These are phyloP conservation scores for Suricata suricatta DNA, from an alignment of 2,113 vertebrate species.

Conservation along the genomic window DNA sequence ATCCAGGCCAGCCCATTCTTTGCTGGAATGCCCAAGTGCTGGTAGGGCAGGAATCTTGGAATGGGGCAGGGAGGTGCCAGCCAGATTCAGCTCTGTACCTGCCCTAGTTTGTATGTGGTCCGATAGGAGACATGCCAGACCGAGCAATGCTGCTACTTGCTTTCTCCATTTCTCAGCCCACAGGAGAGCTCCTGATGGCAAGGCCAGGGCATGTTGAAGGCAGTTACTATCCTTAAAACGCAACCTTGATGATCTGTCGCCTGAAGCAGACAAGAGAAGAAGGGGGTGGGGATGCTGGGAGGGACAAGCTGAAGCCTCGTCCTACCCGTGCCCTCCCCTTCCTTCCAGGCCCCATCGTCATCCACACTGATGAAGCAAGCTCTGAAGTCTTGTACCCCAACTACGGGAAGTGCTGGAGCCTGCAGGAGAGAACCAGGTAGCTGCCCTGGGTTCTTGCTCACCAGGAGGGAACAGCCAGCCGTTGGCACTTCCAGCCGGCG, in stretches of 20 bases:
- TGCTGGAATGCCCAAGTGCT: background rate
- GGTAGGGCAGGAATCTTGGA: background rate
- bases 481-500: background rate
- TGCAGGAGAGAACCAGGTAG: constrained; percentile 89
- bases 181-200: background rate
- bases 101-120: background rate
- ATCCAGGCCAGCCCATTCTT: background rate
- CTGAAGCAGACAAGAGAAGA: background rate
- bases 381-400: constrained; percentile 97
- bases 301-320: background rate
- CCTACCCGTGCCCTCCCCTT: background rate
- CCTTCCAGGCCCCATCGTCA: constrained; percentile 86
- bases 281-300: background rate
- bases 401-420: constrained; percentile 88
- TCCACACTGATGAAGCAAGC: constrained; percentile 89
- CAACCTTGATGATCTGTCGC: background rate
- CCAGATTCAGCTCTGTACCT: background rate
- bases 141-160: background rate
- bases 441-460: background rate
- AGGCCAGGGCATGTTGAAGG: background rate
- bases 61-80: background rate
- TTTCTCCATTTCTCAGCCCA: background rate
- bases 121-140: background rate
- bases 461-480: rapidly evolving
- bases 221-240: background rate